A percentile compares a stretch with the other conserved stretches of the same genome.
Evolutionary conservation across 1,140 invertebrate genomes (phyloP).

Genomic region (Triops cancriformis): DNA sequence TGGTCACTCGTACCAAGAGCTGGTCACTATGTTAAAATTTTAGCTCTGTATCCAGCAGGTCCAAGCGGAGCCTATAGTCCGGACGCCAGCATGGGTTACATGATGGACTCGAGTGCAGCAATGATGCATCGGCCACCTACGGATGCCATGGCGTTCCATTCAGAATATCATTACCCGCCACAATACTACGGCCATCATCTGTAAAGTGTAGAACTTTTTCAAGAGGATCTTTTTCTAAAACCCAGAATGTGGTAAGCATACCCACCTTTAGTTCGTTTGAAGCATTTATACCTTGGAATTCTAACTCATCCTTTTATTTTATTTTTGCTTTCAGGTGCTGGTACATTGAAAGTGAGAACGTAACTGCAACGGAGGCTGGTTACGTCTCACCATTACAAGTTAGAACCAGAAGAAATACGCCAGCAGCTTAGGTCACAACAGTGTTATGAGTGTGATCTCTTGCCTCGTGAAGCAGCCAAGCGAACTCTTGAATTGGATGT

Average conservation of each 20-base stretch:
- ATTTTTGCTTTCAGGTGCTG: not conserved
- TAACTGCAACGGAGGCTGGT: not conserved
- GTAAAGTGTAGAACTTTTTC: conserved; percentile 38
- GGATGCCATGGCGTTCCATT: conserved; percentile 71
- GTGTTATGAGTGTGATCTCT: conserved; percentile 3
- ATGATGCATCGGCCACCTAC: conserved; percentile 91
- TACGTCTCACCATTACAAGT: not conserved
- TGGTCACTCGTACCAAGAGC: conserved; percentile 4
- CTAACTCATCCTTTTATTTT: not conserved
- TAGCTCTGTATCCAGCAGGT: conserved; percentile 49
- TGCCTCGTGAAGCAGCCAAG: conserved; percentile 5
- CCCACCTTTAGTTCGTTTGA: not conserved
- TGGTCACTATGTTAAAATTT: conserved; percentile 9
- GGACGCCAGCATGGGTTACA: conserved; percentile 88
- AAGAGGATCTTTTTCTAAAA: not conserved
- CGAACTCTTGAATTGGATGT: not conserved
- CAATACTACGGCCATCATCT: conserved; percentile 86
- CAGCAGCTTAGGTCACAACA: not conserved
- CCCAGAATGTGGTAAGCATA: not conserved
- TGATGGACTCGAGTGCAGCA: conserved; percentile 82
- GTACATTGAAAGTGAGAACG: not conserved
- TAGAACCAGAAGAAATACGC: not conserved
- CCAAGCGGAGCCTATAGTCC: conserved; percentile 90
- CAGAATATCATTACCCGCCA: conserved; percentile 81
- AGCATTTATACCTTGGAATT: not conserved